Evolutionary conservation across 2,888 invertebrate genomes (phyloP).

Genomic region (Malthinus flaveolus): DNA sequence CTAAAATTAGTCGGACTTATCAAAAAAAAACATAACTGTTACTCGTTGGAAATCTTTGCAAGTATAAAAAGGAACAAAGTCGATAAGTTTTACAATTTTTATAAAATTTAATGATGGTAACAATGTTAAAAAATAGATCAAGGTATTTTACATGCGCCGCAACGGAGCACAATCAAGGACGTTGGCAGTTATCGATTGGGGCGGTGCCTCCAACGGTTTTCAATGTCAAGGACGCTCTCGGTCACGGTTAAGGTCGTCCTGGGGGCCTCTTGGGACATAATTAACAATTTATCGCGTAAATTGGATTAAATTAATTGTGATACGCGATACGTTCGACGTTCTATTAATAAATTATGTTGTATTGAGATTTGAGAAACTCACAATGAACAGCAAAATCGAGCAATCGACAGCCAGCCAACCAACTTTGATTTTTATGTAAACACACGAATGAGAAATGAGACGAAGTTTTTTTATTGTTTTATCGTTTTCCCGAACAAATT

Average conservation of each 20-base stretch:
- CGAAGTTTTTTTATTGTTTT: too few species aligned
- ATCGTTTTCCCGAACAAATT: too few species aligned
- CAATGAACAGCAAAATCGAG: too few species aligned
- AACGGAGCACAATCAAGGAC: conserved; percentile 41
- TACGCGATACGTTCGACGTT: too few species aligned
- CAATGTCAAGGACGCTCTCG: conserved; percentile 40
- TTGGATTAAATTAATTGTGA: too few species aligned
- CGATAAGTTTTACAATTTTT: background rate
- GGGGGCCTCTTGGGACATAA: conserved; percentile 19
- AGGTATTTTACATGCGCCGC: conserved; percentile 35
- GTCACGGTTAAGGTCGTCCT: conserved; percentile 42
- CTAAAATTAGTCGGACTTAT: conserved; percentile 12
- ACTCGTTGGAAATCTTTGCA: background rate
- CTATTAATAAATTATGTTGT: too few species aligned
- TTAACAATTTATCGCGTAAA: too few species aligned
- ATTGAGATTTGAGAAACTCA: too few species aligned
- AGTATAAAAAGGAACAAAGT: background rate
- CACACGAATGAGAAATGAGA: too few species aligned
- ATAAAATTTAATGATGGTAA: background rate
- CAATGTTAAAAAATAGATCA: conserved; percentile 22
- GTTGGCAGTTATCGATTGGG: conserved; percentile 39
- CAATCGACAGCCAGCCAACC: too few species aligned
- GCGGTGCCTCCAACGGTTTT: conserved; percentile 29
- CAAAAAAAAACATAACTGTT: background rate
- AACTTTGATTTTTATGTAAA: too few species aligned